Conservation (phyloP, 1,140 invertebrate species). For the Battus philenor region DNA sequence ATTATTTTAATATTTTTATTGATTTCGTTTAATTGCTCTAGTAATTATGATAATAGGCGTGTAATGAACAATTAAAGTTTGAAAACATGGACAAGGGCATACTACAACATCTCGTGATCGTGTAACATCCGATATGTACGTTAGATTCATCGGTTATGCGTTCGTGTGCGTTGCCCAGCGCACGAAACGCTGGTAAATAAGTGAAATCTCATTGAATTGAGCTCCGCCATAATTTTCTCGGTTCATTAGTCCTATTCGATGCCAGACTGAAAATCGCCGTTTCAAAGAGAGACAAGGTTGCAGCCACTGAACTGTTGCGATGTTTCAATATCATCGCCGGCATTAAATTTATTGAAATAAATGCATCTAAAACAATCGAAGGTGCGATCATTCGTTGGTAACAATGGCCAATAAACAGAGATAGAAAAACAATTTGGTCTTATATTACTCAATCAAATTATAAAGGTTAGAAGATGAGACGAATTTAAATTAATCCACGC, state of each 20-base stretch:
- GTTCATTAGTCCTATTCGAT: conserved; percentile 58
- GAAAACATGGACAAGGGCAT: conserved; percentile 15
- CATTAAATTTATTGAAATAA: conserved; percentile 27
- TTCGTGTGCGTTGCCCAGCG: conserved; percentile 29
- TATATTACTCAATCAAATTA: conserved; percentile 42
- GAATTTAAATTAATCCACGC: conserved; percentile 56
- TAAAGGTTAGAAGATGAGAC: conserved; percentile 65
- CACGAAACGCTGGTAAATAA: conserved; percentile 49
- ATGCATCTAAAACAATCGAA: conserved; percentile 11
- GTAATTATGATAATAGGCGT: too few relatives aligned
- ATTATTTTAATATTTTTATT: too few relatives aligned
- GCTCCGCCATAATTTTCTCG: conserved; percentile 48
- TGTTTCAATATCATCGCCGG: conserved; percentile 48
- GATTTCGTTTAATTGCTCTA: too few relatives aligned
- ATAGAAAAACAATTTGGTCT: conserved; percentile 28
- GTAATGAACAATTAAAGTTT: conserved; percentile 19
- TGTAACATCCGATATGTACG: conserved; percentile 28
- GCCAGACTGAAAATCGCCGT: conserved; percentile 52
- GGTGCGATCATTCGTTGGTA: conserved; percentile 18
- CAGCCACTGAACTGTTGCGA: conserved; percentile 51
- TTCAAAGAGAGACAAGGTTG: conserved; percentile 62
- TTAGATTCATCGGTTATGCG: conserved; percentile 43
- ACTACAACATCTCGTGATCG: conserved; percentile 2
- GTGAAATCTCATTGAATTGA: conserved; percentile 61
- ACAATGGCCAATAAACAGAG: conserved; percentile 40